Evolutionary conservation across 2,113 vertebrate species (phyloP).

Genomic region (Myocastor coypus): DNA sequence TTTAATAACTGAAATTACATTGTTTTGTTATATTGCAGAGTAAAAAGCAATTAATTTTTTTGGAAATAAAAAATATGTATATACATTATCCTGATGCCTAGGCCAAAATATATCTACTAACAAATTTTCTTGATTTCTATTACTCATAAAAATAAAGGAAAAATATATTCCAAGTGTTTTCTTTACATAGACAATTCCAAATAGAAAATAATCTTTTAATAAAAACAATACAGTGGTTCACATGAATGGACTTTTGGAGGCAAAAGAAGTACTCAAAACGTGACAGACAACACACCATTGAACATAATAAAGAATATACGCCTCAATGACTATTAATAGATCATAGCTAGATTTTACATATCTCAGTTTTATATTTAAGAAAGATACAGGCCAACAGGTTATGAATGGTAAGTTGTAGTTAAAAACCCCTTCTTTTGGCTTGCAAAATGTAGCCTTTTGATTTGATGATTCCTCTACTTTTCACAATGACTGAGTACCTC

Average conservation of each 20-base stretch:
- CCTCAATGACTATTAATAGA: constrained; percentile 61
- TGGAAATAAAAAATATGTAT: constrained; percentile 86
- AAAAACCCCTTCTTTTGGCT: constrained; percentile 90
- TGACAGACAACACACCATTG: constrained; percentile 66
- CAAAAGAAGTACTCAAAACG: constrained; percentile 75
- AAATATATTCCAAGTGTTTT: constrained; percentile 84
- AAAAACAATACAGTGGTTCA: constrained; percentile 73
- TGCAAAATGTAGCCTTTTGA: constrained; percentile 98
- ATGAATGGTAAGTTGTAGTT: constrained; percentile 62
- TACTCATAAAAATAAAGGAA: constrained; percentile 85
- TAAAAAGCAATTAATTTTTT: constrained; percentile 76
- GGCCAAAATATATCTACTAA: constrained; percentile 85
- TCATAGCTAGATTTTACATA: constrained; percentile 77
- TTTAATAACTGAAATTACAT: constrained; percentile 66
- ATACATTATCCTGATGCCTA: constrained; percentile 81
- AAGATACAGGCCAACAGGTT: constrained; percentile 71
- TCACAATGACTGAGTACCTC: constrained; percentile 97
- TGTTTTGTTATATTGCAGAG: constrained; percentile 70
- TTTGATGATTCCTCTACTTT: constrained; percentile 98
- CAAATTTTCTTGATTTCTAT: constrained; percentile 87
- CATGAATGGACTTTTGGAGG: constrained; percentile 73
- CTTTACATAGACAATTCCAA: constrained; percentile 80
- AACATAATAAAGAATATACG: constrained; percentile 28
- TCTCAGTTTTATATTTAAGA: constrained; percentile 75
- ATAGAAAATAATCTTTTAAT: constrained; percentile 80